Base-by-base conservation (phyloP, 2,113 vertebrate genomes). In the Chauna torquata region DNA sequence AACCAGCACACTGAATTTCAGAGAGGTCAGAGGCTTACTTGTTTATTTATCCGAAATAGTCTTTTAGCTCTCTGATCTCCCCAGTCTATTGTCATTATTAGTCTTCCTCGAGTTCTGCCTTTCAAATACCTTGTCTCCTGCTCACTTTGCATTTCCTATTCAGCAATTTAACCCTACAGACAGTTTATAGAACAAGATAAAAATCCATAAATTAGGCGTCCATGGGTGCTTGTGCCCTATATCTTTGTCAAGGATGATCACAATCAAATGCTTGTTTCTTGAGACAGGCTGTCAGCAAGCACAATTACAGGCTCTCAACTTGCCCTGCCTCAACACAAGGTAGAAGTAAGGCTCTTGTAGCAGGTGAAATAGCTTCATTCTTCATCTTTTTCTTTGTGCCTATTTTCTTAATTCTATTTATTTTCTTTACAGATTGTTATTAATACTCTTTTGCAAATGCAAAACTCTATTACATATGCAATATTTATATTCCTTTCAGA, bases 221-320 rank as follows among this genome's bases (percentile, higher is more conserved):
- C 87, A 76, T 84, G 90, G 94, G 91, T 95, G 82, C 82, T 92
- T 72, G 59, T 94, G 91, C 92, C 94, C 95, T 95, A 86, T 92
- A 94, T 97, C 93, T 97, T 96, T 97, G 96, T 97, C 95, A 97
- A 87, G 83, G 92, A 88, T 89, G 86, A 97, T 97, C 95, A 96
- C 82, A 91, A 95, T 97, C 96, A 97, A 97, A 85, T 1, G 16
- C 70, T 95, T 97, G 91, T 97, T 97, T 94, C 93, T 90, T 8
- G 1, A 97, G 96, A 97, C 96, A 97, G 81, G 68, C 89, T 97
- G 96, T 95, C 96, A 96, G 82, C 4, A 0, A 92, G 92, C 34
- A 92, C 80, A 95, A 95, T 95, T 96, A 95, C 54, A 80, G 76
- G 52, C 76, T 94, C 80, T 96, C 91, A 81, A 50, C 80, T 55